These are phyloP conservation scores for Laspeyria flexula DNA, from an alignment of 2,888 invertebrate species.

Conservation along the genomic window DNA sequence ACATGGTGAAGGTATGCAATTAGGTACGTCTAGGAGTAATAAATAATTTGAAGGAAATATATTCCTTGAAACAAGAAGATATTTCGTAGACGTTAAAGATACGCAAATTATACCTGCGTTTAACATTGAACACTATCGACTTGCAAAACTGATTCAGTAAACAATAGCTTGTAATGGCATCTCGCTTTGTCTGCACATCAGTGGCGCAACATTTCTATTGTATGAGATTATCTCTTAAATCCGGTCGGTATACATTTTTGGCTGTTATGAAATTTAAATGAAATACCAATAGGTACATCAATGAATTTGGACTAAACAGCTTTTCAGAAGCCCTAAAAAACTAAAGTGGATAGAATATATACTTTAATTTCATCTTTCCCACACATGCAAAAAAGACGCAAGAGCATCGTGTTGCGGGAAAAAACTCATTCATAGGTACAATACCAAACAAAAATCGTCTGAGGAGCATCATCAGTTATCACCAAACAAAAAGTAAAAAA, in stretches of 20 bases:
- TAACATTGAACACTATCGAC: constrained; percentile 57
- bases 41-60: neutral
- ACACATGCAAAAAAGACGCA: no score
- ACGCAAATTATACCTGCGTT: constrained; percentile 51
- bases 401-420: no score
- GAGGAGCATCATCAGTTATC: no score
- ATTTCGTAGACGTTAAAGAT: constrained; percentile 14
- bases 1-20: neutral
- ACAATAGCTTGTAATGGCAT: constrained; percentile 78
- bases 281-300: neutral
- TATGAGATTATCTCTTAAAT: constrained; percentile 64
- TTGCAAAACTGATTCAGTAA: constrained; percentile 70
- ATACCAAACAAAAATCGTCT: no score
- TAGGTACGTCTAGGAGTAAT: neutral
- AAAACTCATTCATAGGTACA: no score
- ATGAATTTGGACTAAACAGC: no score
- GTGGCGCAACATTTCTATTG: constrained; percentile 72
- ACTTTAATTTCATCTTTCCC: no score
- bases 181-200: constrained; percentile 69
- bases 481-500: no score
- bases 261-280: constrained; percentile 42
- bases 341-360: no score
- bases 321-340: no score
- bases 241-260: constrained; percentile 45
- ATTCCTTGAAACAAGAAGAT: neutral